Base-by-base conservation (phyloP, 35 echinoderm and acorn worm species). In the Acanthaster planci region DNA sequence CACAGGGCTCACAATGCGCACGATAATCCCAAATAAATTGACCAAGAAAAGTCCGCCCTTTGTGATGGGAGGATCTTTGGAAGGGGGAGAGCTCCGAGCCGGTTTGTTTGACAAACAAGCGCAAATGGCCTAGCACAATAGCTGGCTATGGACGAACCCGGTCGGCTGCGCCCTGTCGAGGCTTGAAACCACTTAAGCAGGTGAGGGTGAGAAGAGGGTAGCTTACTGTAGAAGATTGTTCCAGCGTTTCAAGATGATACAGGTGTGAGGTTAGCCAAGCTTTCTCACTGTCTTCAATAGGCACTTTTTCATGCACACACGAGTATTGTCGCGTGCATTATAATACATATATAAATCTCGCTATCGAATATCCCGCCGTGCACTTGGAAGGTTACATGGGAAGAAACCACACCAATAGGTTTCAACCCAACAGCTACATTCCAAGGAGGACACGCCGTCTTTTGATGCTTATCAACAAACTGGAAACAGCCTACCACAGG, bases 21-120 rank as follows among this genome's bases (percentile, higher is more conserved):
- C 64, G 64, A 34, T 72, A 72, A 72, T 72, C 64, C 64, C 64
- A 72, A 72, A 72, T 72, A 72, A 72, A 72, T 72, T 72, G 64
- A 72, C 64, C 64, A 72, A 72, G 29, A 72, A 72, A 72, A 72
- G 64, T 72, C 64, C 34, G 10, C 15, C 34, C 23, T 72, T 72
- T 72, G 64, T 72, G 34, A 26, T 47, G 64, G 64, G 64, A 30
- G 34, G 64, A 72, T 72, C 64, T 47, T 47, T 4, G 23, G 64
- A 35, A 31, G 23, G 18, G 64, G 26, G 34, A 26, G 14, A 26
- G 18, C 26, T 72, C 26, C 64, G 12, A 47, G 26, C 64, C 30
- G 10, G 64, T 72, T 72, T 72, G 64, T 72, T 72, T 72, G 64
- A 72, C 64, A 72, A 72, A 72, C 64, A 72, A 31, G 64, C 34